phyloP scores from a whole-genome alignment of 1,140 invertebrate species.

The Globodera ellingtonae region DNA sequence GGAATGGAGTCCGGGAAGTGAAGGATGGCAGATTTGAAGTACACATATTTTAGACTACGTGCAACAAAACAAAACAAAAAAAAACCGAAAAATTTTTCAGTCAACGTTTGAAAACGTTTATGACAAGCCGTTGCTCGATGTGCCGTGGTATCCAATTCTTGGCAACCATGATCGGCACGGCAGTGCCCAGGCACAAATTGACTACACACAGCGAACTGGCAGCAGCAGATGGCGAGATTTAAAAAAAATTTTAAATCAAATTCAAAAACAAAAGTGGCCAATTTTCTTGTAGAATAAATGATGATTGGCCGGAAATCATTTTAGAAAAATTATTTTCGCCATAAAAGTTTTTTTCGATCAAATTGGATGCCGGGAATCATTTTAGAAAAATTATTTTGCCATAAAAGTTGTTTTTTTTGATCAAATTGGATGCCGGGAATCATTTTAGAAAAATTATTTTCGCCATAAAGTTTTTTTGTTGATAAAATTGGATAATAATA shows the following conservation, averaged over 20 bases:
- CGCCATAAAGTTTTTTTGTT: neutral
- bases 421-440: too few species aligned
- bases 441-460: too few species aligned
- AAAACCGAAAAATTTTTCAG: constrained; percentile 25
- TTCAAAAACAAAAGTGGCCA: too few species aligned
- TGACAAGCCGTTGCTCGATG: constrained; percentile 54
- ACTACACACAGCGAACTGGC: constrained; percentile 62
- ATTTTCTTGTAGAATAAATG: too few species aligned
- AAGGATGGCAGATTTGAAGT: constrained; percentile 50
- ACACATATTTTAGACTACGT: too few species aligned
- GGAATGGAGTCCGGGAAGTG: constrained; percentile 48
- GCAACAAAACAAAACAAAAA: too few species aligned
- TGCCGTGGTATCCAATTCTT: constrained; percentile 67
- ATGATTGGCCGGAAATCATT: too few species aligned
- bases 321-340: too few species aligned
- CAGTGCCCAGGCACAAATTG: constrained; percentile 65
- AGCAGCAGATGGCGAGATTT: neutral
- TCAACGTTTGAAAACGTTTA: constrained; percentile 47
- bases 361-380: too few species aligned
- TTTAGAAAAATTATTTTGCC: too few species aligned
- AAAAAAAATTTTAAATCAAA: neutral
- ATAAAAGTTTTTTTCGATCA: too few species aligned
- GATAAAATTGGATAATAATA: neutral
- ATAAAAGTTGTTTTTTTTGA: too few species aligned
- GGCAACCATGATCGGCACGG: constrained; percentile 69